Base-by-base conservation (phyloP, 2,797 vertebrate species). In the Sebastes hubbsi region DNA sequence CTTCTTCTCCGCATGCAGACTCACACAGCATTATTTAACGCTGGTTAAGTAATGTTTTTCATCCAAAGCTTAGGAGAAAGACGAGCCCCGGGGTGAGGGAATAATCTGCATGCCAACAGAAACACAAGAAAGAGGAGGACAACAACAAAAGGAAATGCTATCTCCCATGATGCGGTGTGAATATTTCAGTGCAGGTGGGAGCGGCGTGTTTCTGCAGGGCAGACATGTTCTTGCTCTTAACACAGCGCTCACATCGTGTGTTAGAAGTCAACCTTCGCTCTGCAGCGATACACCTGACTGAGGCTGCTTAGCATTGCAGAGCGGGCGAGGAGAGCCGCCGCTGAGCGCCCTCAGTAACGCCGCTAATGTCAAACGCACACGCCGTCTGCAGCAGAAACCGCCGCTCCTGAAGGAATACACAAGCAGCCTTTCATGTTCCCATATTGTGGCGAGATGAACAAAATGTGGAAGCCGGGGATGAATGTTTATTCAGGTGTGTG, bases 201-300 rank as follows among this genome's bases (percentile, higher is more conserved):
- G 42, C 27, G 10, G 25, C 13, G 0, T 10, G 52, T 83, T 67
- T 61, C 80, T 81, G 68, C 80, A 72, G 72, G 12, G 71, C 72
- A 67, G 74, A 71, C 72, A 29, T 56, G 75, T 66, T 89, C 61
- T 4, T 6, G 25, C 42, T 83, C 69, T 32, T 49, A 72, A 71
- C 46, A 52, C 42, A 46, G 14, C 58, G 5, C 58, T 72, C 30
- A 20, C 38, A 30, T 12, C 0, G 32, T 22, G 70, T 76, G 87
- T 85, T 78, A 46, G 80, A 74, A 75, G 68, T 73, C 74, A 56
- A 61, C 24, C 78, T 71, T 55, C 2, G 16, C 66, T 77, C 42
- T 4, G 52, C 71, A 22, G 58, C 29, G 8, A 58, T 24, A 3
- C 46, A 78, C 46, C 29, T 25, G 71, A 63, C 66, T 11, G 29